phyloP scores from a whole-genome alignment of 2,113 vertebrate species.

The Loxodonta africana region DNA sequence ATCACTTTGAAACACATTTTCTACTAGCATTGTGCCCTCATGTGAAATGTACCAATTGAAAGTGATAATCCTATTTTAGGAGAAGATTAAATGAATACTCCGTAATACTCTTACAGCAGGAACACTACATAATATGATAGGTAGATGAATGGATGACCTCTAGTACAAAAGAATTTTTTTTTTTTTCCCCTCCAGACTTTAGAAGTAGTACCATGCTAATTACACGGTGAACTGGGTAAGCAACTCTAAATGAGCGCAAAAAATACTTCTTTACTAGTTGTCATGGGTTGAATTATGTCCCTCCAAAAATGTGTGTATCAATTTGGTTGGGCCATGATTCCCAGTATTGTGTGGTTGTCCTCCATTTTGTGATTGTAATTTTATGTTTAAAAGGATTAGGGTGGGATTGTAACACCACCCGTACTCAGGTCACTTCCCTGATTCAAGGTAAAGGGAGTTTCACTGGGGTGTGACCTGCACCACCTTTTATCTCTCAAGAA shows the following conservation, averaged over 20 bases:
- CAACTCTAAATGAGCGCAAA: neutral
- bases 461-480: too few relatives aligned
- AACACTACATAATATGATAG: neutral
- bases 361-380: too few relatives aligned
- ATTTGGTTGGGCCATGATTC: too few relatives aligned
- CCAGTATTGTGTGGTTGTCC: too few relatives aligned
- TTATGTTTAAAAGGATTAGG: too few relatives aligned
- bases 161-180: conserved; percentile 55
- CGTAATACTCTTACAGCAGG: neutral
- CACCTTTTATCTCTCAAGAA: too few relatives aligned
- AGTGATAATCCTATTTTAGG: conserved; percentile 54
- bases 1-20: conserved; percentile 7
- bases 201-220: neutral
- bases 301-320: too few relatives aligned
- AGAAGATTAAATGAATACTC: conserved; percentile 16
- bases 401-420: too few relatives aligned
- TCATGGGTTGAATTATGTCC: neutral
- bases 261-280: neutral
- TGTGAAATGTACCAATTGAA: conserved; percentile 51
- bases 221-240: neutral
- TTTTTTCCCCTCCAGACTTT: neutral
- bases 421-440: too few relatives aligned
- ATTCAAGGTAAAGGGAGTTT: too few relatives aligned
- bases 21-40: neutral
- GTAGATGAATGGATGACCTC: conserved; percentile 19